Evolutionary conservation across 2,888 invertebrate species (phyloP).

Genomic region (Caenorhabditis imperialis): DNA sequence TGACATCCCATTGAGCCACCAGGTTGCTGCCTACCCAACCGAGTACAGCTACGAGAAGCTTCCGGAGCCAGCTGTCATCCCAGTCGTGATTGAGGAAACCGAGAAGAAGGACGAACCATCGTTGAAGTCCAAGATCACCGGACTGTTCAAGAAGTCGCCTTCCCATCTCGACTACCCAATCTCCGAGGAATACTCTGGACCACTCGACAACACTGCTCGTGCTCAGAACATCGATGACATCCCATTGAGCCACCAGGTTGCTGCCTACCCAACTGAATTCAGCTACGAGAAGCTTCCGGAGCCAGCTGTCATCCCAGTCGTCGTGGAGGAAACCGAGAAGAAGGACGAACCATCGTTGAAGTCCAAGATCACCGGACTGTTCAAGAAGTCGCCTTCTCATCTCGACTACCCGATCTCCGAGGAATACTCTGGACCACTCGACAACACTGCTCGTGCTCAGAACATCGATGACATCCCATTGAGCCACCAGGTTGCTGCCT

Average conservation of each 20-base stretch:
- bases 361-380: slow-evolving; percentile 50
- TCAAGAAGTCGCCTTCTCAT: slow-evolving; percentile 50
- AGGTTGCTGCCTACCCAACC: slow-evolving; percentile 49
- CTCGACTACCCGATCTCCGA: slow-evolving; percentile 51
- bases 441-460: slow-evolving; percentile 24
- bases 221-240: slow-evolving; percentile 37
- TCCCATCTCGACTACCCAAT: slow-evolving; percentile 51
- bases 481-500: slow-evolving; percentile 40
- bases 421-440: slow-evolving; percentile 38
- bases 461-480: slow-evolving; percentile 58
- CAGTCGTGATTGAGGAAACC: slow-evolving; percentile 28
- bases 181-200: slow-evolving; percentile 54
- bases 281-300: slow-evolving; percentile 28
- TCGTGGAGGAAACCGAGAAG: slow-evolving; percentile 29
- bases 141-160: slow-evolving; percentile 57
- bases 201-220: slow-evolving; percentile 25
- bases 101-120: slow-evolving; percentile 25
- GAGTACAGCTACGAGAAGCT: slow-evolving; percentile 32
- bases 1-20: slow-evolving; percentile 42
- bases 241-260: slow-evolving; percentile 11
- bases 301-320: slow-evolving; percentile 14
- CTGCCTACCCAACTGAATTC: slow-evolving; percentile 34
- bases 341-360: slow-evolving; percentile 39
- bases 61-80: slow-evolving; percentile 25
- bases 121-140: slow-evolving; percentile 47